Percentiles rank a stretch among this genome's conserved stretches.
phyloP scores from a whole-genome alignment of 1,140 invertebrate species.

The Apis mellifera region Amel_HAv3.1 CM009931.2:11146001-11146500 shows the following conservation, averaged over 20 bases:
- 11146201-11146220: neutral
- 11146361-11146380: neutral
- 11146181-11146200: neutral
- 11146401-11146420: neutral
- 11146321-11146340: neutral
- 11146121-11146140: neutral
- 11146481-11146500: neutral
- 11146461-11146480: neutral
- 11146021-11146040: neutral
- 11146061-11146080: neutral
- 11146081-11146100: neutral
- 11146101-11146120: neutral
- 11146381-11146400: neutral
- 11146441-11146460: neutral
- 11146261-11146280: neutral
- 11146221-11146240: slow-evolving; percentile 5
- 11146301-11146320: neutral
- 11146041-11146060: neutral
- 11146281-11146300: neutral
- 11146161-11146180: neutral
- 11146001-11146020: neutral
- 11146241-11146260: neutral
- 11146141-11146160: slow-evolving; percentile 2
- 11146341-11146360: neutral
- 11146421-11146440: neutral